phyloP scores from a whole-genome alignment of 1,140 invertebrate genomes.

The Augochlora pura region DNA sequence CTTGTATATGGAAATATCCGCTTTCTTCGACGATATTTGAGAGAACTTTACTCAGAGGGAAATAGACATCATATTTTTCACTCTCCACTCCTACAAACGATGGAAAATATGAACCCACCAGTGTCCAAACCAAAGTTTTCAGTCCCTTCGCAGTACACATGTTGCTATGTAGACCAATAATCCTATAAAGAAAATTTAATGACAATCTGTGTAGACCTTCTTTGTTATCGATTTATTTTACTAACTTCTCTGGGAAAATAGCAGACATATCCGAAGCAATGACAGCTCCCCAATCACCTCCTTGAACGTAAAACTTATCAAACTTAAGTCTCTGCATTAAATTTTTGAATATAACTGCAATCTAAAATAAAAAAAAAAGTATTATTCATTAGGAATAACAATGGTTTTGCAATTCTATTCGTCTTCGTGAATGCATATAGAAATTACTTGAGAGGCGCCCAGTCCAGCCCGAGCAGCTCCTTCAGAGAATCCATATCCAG shows the following conservation, averaged over 20 bases:
- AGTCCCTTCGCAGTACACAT: slow-evolving; percentile 76
- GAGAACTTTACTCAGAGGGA: slow-evolving; percentile 82
- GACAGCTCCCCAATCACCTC: slow-evolving; percentile 90
- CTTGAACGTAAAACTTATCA: slow-evolving; percentile 90
- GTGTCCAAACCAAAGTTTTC: slow-evolving; percentile 74
- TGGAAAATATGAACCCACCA: slow-evolving; percentile 82
- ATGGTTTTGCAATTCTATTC: background rate
- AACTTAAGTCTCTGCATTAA: slow-evolving; percentile 91
- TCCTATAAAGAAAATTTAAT: slow-evolving; percentile 69
- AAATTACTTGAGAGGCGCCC: slow-evolving; percentile 63
- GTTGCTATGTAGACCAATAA: slow-evolving; percentile 83
- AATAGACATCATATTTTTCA: slow-evolving; percentile 82
- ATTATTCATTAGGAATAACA: background rate
- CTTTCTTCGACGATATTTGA: slow-evolving; percentile 83
- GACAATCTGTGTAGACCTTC: background rate
- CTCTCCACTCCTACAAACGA: slow-evolving; percentile 81
- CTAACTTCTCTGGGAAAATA: slow-evolving; percentile 84
- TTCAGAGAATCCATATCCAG: slow-evolving; percentile 89
- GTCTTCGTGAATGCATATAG: background rate
- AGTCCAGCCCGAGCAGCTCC: slow-evolving; percentile 71
- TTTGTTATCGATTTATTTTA: background rate
- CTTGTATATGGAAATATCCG: slow-evolving; percentile 92
- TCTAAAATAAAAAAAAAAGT: slow-evolving; percentile 76
- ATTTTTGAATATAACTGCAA: slow-evolving; percentile 88
- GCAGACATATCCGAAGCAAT: slow-evolving; percentile 83